These are phyloP conservation scores for Caenorhabditis auriculariae DNA, from an alignment of 2,888 invertebrate species.

Conservation along the genomic window DNA sequence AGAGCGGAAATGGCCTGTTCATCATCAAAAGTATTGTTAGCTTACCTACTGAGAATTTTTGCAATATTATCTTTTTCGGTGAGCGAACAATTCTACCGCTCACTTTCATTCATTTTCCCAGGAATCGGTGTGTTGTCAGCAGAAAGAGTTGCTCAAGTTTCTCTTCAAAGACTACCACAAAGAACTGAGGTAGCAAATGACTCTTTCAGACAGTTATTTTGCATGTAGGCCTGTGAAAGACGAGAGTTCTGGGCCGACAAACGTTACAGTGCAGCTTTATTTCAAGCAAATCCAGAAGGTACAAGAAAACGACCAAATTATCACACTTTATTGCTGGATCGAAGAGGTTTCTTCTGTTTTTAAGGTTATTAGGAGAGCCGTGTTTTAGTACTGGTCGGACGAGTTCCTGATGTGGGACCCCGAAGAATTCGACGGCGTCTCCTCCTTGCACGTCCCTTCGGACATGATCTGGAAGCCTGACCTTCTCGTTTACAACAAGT, in stretches of 20 bases:
- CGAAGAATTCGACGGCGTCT: constrained; percentile 35
- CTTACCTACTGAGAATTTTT: too few species aligned
- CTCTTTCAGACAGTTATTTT: too few species aligned
- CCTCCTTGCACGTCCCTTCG: constrained; percentile 43
- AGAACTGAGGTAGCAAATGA: too few species aligned
- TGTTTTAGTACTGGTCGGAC: constrained; percentile 47
- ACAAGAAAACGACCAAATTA: constrained; percentile 59
- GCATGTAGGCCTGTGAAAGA: constrained; percentile 43
- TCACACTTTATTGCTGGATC: constrained; percentile 61
- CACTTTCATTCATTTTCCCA: too few species aligned
- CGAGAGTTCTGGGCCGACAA: constrained; percentile 52
- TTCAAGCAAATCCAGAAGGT: constrained; percentile 62
- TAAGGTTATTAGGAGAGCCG: neutral
- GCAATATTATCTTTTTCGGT: too few species aligned
- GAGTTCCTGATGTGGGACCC: constrained; percentile 51
- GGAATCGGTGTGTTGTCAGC: too few species aligned
- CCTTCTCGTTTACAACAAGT: constrained; percentile 62
- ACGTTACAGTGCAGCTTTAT: constrained; percentile 60
- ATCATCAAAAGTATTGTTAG: too few species aligned
- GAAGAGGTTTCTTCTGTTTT: constrained; percentile 45
- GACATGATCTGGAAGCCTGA: constrained; percentile 55
- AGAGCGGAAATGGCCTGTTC: too few species aligned
- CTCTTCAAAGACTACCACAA: too few species aligned
- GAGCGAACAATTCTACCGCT: too few species aligned
- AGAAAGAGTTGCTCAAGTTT: neutral